phyloP scores from a whole-genome alignment of 2,888 invertebrate genomes.

The Parnassius glacialis region DNA sequence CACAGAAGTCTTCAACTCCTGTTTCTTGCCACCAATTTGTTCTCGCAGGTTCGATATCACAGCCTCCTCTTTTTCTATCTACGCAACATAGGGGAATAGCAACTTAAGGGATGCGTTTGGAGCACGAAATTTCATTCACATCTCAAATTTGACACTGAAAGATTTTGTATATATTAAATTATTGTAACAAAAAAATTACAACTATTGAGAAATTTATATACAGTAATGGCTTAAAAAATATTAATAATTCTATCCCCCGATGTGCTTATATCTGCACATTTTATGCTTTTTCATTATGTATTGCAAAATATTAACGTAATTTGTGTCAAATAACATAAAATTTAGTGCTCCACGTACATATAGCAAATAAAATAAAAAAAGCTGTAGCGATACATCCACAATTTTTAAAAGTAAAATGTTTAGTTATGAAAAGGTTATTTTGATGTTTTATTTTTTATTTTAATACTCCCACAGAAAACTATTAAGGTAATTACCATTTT shows the following conservation, averaged over 20 bases:
- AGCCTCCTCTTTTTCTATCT: conserved; percentile 85
- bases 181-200: background rate
- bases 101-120: conserved; percentile 42
- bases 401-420: background rate
- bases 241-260: too few relatives aligned
- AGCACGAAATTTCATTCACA: conserved; percentile 43
- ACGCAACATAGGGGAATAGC: conserved; percentile 46
- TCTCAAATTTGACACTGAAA: background rate
- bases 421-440: too few relatives aligned
- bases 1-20: conserved; percentile 76
- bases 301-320: background rate
- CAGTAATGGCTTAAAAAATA: too few relatives aligned
- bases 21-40: conserved; percentile 76
- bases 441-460: too few relatives aligned
- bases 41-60: conserved; percentile 80
- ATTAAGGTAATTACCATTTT: too few relatives aligned
- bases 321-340: background rate
- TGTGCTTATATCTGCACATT: too few relatives aligned
- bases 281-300: too few relatives aligned
- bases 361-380: conserved; percentile 14
- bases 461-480: too few relatives aligned
- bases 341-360: conserved; percentile 17
- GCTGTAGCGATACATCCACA: background rate
- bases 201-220: background rate
- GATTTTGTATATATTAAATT: background rate